Evolutionary conservation across 2,797 vertebrate species (phyloP), one percentile per base, ranked within the genome.

Genomic region (Pyrocephalus nanus): DNA sequence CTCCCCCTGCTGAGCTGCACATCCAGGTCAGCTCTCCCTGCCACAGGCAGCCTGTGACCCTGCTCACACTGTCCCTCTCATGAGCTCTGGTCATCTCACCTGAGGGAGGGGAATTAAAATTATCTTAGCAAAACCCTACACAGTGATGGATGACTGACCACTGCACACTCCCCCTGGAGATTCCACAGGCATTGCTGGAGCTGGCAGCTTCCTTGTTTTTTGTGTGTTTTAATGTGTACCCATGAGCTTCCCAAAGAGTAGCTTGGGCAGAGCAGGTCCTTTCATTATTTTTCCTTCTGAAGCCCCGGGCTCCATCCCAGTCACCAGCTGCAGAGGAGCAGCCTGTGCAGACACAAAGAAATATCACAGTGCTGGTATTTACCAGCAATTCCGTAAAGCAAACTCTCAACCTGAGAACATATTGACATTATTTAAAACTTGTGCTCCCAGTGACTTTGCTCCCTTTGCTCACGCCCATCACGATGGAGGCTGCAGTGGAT

Each of bases 401-500:
- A 81, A 61, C 38, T n/a, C 36, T 74, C 60, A 50, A 57, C 65
- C 54, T 58, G 32, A 73, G n/a, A 71, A 67, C 16, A 23, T 11
- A 57, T 0, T 74, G 50, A 48, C 8, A 3, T 74, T 77, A 57
- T 48, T 70, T 61, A 86, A 58, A 86, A 76, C 16, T 51, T 25
- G 11, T 40, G 13, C 11, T 90, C 26, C 30, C 2, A 1, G 20
- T 40, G 51, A 57, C 47, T 88, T 57, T 38, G 5, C 29, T 78
- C 20, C 81, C 30, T 58, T 86, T 19, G 19, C 12, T 62, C 20
- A 36, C 12, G 9, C 20, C 21, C 8, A 4, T 17, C 66, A 11
- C 0, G 0, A 30, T 1, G 3, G 42, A 4, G 8, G 36, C 53
- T 22, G 53, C 40, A 71, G 48, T 17, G 36, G 61, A 17, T 21